A percentile compares a stretch with the other conserved stretches of the same genome.
Evolutionary conservation across 2,888 invertebrate genomes (phyloP).

Genomic region (Flabesymbios commensalis): DNA sequence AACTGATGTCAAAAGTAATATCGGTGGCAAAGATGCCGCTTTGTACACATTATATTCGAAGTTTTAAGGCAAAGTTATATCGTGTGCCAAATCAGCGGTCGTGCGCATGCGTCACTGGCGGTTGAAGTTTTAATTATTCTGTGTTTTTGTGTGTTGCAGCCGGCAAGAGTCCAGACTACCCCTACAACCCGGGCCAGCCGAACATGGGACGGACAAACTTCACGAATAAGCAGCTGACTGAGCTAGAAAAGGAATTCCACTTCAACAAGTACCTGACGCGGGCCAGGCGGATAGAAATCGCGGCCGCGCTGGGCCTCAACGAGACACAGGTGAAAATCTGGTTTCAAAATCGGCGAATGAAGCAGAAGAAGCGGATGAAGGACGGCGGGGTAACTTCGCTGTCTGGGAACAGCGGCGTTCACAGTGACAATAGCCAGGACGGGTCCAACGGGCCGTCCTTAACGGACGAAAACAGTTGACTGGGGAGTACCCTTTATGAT

Average conservation of each 20-base stretch:
- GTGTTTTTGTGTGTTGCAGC: no score
- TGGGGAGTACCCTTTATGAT: no score
- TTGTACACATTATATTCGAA: no score
- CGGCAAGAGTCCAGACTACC: no score
- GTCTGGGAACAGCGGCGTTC: neutral
- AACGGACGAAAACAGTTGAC: constrained; percentile 1
- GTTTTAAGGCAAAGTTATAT: no score
- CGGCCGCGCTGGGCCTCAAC: constrained; percentile 87
- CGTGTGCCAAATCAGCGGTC: no score
- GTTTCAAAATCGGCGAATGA: constrained; percentile 63
- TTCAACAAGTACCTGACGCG: constrained; percentile 98
- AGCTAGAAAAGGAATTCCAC: constrained; percentile 98
- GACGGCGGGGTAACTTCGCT: constrained; percentile 37
- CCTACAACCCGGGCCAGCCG: constrained; percentile 27
- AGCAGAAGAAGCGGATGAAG: constrained; percentile 60
- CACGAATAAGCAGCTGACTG: constrained; percentile 98
- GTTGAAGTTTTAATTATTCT: no score
- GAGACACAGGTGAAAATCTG: constrained; percentile 72
- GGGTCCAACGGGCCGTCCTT: neutral
- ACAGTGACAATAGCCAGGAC: neutral
- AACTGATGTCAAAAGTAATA: no score
- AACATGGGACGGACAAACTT: constrained; percentile 89
- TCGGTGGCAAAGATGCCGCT: no score
- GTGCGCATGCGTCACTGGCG: no score
- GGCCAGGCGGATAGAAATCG: constrained; percentile 96